phyloP scores from a whole-genome alignment of 2,888 invertebrate species.

The Eurois occulta region DNA sequence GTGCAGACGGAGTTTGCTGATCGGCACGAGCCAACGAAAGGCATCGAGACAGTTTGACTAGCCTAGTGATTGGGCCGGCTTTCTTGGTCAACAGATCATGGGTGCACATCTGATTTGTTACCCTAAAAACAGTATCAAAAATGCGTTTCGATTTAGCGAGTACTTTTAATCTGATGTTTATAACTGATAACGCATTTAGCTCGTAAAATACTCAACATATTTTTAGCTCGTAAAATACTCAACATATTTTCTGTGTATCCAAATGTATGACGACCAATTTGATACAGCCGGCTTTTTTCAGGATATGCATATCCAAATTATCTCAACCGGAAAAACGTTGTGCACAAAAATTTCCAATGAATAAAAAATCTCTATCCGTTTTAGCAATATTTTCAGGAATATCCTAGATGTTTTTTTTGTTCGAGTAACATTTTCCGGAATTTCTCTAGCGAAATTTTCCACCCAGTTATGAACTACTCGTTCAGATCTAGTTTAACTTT shows the following conservation, averaged over 20 bases:
- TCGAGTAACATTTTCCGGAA: conserved; percentile 17
- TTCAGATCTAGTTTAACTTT: conserved; percentile 58
- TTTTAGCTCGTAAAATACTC: conserved; percentile 11
- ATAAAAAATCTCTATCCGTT: conserved; percentile 21
- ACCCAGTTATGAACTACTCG: conserved; percentile 43
- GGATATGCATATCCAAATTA: conserved; percentile 18
- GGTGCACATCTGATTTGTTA: neutral
- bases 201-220: conserved; percentile 3
- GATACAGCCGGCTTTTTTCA: conserved; percentile 6
- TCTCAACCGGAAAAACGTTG: conserved; percentile 28
- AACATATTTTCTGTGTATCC: neutral
- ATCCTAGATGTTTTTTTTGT: conserved; percentile 18
- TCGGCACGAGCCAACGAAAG: neutral
- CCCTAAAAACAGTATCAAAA: neutral
- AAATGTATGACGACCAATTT: conserved; percentile 27
- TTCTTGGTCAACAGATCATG: neutral
- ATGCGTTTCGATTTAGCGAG: neutral
- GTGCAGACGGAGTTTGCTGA: neutral
- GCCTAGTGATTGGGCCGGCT: neutral
- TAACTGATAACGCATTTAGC: neutral
- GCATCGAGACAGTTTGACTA: neutral
- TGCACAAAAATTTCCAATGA: conserved; percentile 32
- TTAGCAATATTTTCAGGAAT: conserved; percentile 21
- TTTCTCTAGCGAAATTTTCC: conserved; percentile 23
- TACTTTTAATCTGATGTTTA: neutral